These are phyloP conservation scores for Siderastrea siderea DNA, from an alignment of 92 coral and sea anemone species.

Conservation along the genomic window DNA sequence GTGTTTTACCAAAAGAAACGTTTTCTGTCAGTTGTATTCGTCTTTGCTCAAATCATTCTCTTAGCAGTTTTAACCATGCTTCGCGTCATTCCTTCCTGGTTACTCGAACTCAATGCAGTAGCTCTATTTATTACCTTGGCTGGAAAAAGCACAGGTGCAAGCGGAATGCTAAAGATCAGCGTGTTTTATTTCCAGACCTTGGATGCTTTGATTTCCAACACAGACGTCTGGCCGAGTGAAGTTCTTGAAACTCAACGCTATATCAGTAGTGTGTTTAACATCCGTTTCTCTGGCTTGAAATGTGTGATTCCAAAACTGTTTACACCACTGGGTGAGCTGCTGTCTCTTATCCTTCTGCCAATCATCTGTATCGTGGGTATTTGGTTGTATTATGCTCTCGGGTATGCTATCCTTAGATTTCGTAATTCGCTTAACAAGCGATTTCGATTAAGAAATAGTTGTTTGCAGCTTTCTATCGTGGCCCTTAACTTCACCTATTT, in stretches of 20 bases:
- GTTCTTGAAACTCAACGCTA: slow-evolving; percentile 62
- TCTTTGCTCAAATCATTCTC: slow-evolving; percentile 58
- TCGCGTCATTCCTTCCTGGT: slow-evolving; percentile 79
- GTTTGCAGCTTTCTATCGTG: slow-evolving; percentile 52
- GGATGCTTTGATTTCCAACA: slow-evolving; percentile 68
- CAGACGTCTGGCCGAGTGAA: slow-evolving; percentile 63
- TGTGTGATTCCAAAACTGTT: slow-evolving; percentile 62
- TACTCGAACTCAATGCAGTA: slow-evolving; percentile 66
- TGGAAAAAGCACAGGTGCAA: slow-evolving; percentile 62
- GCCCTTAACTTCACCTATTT: slow-evolving; percentile 69
- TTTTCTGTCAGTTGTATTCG: slow-evolving; percentile 41
- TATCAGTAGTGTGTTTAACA: slow-evolving; percentile 69
- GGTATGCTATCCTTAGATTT: not conserved
- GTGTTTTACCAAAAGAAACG: slow-evolving; percentile 63
- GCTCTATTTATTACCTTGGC: slow-evolving; percentile 75
- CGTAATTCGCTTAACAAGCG: slow-evolving; percentile 5
- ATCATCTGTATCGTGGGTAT: slow-evolving; percentile 45
- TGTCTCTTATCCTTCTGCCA: slow-evolving; percentile 66
- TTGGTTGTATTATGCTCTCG: slow-evolving; percentile 52
- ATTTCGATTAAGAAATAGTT: slow-evolving; percentile 30
- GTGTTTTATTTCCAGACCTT: slow-evolving; percentile 76
- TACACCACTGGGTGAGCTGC: slow-evolving; percentile 67
- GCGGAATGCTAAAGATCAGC: slow-evolving; percentile 62
- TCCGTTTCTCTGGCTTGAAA: slow-evolving; percentile 67
- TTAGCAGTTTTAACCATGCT: slow-evolving; percentile 65